Evolutionary conservation across 92 coral and sea anemone genomes (phyloP).

Genomic region (Blastomussa wellsi): DNA sequence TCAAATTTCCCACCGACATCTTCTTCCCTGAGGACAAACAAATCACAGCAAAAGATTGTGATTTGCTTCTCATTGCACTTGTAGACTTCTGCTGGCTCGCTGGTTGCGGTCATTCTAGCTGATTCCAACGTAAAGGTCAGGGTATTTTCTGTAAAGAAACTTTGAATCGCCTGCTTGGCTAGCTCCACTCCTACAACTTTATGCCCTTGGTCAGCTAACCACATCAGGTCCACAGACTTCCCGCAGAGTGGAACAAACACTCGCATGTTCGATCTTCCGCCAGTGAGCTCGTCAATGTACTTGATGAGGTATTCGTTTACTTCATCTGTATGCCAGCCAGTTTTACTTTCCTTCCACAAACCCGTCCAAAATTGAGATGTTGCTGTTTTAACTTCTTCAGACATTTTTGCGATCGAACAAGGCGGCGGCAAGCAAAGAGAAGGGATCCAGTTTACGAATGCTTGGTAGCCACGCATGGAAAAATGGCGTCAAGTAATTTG

Average conservation of each 20-base stretch:
- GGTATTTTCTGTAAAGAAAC: constrained; percentile 63
- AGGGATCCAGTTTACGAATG: background rate
- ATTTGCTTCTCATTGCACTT: constrained; percentile 56
- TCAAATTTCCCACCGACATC: constrained; percentile 64
- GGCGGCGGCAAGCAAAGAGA: too few species aligned
- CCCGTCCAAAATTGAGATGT: constrained; percentile 40
- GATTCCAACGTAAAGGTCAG: constrained; percentile 35
- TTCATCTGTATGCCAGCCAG: constrained; percentile 43
- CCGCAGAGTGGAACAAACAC: constrained; percentile 81
- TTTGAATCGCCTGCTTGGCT: constrained; percentile 48
- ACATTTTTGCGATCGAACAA: background rate
- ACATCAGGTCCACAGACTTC: constrained; percentile 66
- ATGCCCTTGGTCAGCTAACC: constrained; percentile 81
- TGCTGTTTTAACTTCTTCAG: background rate
- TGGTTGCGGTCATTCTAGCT: constrained; percentile 12
- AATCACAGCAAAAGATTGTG: constrained; percentile 56
- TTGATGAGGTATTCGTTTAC: constrained; percentile 58
- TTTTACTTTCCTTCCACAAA: constrained; percentile 43
- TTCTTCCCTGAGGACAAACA: constrained; percentile 40
- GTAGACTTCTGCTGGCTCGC: constrained; percentile 33
- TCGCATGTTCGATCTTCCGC: constrained; percentile 36
- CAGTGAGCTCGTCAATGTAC: constrained; percentile 54
- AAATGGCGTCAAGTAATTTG: background rate
- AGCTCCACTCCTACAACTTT: constrained; percentile 73
- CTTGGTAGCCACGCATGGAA: constrained; percentile 19